A percentile compares a stretch with the other conserved stretches of the same genome.
Conservation (phyloP, 2,113 vertebrate genomes). For the Dasyurus viverrinus region DNA sequence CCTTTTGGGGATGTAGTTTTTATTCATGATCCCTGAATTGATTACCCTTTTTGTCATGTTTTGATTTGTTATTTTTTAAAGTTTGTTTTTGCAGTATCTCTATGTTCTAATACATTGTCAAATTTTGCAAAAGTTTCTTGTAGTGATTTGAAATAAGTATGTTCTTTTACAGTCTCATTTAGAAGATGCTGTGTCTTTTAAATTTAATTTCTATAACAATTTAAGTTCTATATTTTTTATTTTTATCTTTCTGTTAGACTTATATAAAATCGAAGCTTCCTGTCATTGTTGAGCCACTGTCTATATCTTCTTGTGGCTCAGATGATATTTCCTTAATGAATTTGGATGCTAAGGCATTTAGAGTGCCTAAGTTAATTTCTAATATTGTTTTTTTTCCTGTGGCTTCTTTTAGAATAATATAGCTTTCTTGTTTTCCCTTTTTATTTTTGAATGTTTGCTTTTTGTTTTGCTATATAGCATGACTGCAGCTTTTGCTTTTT, state of each 20-base stretch:
- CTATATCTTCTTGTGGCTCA: background rate
- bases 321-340: background rate
- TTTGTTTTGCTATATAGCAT: background rate
- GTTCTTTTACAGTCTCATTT: background rate
- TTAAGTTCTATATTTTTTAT: background rate
- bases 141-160: background rate
- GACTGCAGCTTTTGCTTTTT: background rate
- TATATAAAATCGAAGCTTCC: background rate
- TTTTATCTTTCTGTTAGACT: background rate
- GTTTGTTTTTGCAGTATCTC: background rate
- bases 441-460: background rate
- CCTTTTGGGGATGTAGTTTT: background rate
- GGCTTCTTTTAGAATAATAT: background rate
- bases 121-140: background rate
- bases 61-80: background rate
- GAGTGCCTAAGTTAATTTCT: background rate
- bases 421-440: background rate
- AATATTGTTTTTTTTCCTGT: background rate
- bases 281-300: background rate
- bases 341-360: background rate
- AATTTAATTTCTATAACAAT: background rate
- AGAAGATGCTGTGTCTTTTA: background rate
- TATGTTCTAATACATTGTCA: background rate
- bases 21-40: background rate
- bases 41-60: background rate